Percentiles rank a stretch among this genome's conserved stretches.
These are phyloP conservation scores for Acrocephalus arundinaceus DNA, from an alignment of 2,113 vertebrate genomes.

Conservation along the genomic window DNA sequence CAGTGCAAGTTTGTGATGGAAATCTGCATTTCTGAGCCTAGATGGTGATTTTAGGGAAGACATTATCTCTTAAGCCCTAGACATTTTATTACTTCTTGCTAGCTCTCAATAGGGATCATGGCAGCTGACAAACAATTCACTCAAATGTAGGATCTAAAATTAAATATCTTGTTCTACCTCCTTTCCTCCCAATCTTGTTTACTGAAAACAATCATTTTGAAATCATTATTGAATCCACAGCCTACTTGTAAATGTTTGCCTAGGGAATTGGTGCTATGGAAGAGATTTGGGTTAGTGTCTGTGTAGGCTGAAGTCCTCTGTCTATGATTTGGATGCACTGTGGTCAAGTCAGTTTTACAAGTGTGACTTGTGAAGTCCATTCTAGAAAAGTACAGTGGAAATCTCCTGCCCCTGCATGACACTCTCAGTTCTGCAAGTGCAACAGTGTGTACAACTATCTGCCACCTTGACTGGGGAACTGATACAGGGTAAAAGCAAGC, in stretches of 20 bases:
- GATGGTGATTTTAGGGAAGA: not conserved
- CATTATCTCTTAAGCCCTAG: not conserved
- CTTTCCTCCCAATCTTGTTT: not conserved
- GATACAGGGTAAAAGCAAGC: not conserved
- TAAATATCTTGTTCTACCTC: not conserved
- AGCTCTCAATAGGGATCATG: not conserved
- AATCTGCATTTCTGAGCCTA: not conserved
- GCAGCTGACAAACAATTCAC: not conserved
- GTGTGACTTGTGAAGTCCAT: not conserved
- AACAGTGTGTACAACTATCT: fast-evolving
- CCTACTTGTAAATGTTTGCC: not conserved
- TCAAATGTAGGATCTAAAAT: not conserved
- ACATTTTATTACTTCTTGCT: not conserved
- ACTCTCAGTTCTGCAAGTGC: not conserved
- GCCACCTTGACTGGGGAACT: not conserved
- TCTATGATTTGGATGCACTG: not conserved
- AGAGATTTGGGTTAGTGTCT: not conserved
- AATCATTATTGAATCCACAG: not conserved
- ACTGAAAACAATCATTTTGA: not conserved
- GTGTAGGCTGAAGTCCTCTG: not conserved
- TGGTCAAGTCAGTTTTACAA: not conserved
- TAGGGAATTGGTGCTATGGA: not conserved
- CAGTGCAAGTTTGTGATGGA: not conserved
- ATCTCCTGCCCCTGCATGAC: not conserved
- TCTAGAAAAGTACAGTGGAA: not conserved